Base-by-base conservation (phyloP, 2,113 vertebrate species). In the Orycteropus afer region DNA sequence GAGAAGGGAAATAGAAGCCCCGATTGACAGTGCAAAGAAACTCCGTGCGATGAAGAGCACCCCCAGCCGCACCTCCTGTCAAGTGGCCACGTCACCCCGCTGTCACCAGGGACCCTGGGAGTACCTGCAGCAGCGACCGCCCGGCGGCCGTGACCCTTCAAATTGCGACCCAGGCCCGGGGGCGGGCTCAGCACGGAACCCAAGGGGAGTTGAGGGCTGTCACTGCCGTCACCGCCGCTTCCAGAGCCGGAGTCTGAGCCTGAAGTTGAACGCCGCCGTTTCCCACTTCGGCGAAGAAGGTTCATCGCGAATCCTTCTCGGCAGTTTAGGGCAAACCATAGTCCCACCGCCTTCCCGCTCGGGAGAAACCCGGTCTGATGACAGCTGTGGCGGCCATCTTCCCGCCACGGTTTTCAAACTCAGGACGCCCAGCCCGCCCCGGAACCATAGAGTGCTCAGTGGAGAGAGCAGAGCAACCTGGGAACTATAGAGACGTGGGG, bases 161-260 rank as follows among this genome's bases (percentile, higher is more conserved):
- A 20, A 32, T 98, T 98, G 81, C 98, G 79, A 10, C 99, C 98
- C 94, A 99, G 96, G 27, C 99, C 99, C 32, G 98, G 97, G 7
- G 99, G 99, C 18, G 99, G 98, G 5, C 98, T 99, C 63, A 99
- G 98, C 71, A 99, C 99, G 0, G 98, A 97, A 27, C 97, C 45
- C 0, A 98, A 96, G 6, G 96, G 96, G 76, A 95, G 98, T 95
- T 97, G 97, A 3, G 95, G 90, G 93, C 90, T 73, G 89, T 79
- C 90, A 93, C 55, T 96, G 98, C 47, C 90, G 95, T 93, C 96
- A 87, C 91, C 96, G 94, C 90, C 88, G 89, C 80, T 92, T 97
- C 95, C 98, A 97, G 90, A 94, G 96, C 76, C 98, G 96, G 69
- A 95, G 34, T 94, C 95, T 22, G 95, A 89, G 97, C 96, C 74